Percentiles rank a stretch among this genome's conserved stretches.
These are phyloP conservation scores for Eublepharis macularius DNA, from an alignment of 2,113 vertebrate species.

Conservation along the genomic window DNA sequence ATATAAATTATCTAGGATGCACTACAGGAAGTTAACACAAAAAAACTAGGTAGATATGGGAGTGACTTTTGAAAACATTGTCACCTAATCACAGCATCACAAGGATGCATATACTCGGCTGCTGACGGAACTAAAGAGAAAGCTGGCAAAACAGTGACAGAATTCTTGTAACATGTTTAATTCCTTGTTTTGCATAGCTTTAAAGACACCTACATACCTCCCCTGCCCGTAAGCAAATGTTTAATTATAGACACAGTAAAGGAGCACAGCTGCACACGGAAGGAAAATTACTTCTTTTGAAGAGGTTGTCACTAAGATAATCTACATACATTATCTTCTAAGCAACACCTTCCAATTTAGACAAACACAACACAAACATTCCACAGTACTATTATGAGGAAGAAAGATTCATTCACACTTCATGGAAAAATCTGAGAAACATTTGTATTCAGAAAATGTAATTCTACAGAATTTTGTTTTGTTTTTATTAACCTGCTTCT, in stretches of 20 bases:
- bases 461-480: background rate
- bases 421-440: background rate
- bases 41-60: background rate
- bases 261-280: constrained; percentile 42
- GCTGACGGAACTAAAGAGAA: background rate
- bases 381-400: background rate
- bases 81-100: too few relatives aligned
- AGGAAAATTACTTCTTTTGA: constrained; percentile 31
- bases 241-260: constrained; percentile 48
- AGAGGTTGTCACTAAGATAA: background rate
- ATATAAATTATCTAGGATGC: background rate
- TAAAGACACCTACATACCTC: constrained; percentile 8
- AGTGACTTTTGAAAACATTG: background rate
- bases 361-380: constrained; percentile 35
- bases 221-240: constrained; percentile 22
- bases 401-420: constrained; percentile 20
- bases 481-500: background rate
- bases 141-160: background rate
- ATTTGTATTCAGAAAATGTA: background rate
- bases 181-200: background rate
- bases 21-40: background rate
- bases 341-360: constrained; percentile 46
- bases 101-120: background rate
- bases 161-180: background rate
- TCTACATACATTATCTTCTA: constrained; percentile 38